Evolutionary conservation across 2,113 vertebrate species (phyloP).

Genomic region (Trogon melanurus): DNA sequence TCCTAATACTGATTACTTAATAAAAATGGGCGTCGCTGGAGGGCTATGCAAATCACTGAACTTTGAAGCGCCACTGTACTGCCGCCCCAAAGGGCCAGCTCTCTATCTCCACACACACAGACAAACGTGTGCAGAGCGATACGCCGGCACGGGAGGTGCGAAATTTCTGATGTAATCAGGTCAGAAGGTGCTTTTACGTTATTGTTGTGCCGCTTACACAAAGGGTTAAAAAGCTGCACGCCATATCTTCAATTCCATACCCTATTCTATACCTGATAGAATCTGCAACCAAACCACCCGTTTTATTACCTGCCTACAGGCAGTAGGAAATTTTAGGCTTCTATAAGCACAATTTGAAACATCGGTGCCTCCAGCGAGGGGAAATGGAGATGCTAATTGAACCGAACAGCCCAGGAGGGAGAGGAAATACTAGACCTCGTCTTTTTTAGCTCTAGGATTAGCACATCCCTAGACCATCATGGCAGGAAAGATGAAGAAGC

Average conservation of each 20-base stretch:
- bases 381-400: slow-evolving; percentile 58
- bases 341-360: slow-evolving; percentile 49
- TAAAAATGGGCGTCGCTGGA: background rate
- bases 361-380: slow-evolving; percentile 52
- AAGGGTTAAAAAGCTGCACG: slow-evolving; percentile 55
- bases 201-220: background rate
- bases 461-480: background rate
- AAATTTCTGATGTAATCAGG: slow-evolving; percentile 23
- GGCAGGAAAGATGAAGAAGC: background rate
- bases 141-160: background rate
- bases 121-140: background rate
- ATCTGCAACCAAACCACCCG: slow-evolving; percentile 56
- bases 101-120: background rate
- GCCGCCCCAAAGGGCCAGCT: background rate
- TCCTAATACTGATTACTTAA: background rate
- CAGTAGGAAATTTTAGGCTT: slow-evolving; percentile 53
- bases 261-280: slow-evolving; percentile 29
- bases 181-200: background rate
- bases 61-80: background rate
- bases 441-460: slow-evolving; percentile 34
- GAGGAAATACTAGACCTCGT: background rate
- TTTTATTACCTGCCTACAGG: slow-evolving; percentile 51
- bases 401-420: slow-evolving; percentile 40
- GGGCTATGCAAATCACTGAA: slow-evolving; percentile 5
- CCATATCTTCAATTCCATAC: background rate